Evolutionary conservation across 2,113 vertebrate genomes (phyloP).

Genomic region (Zosterops hypoxanthus): DNA sequence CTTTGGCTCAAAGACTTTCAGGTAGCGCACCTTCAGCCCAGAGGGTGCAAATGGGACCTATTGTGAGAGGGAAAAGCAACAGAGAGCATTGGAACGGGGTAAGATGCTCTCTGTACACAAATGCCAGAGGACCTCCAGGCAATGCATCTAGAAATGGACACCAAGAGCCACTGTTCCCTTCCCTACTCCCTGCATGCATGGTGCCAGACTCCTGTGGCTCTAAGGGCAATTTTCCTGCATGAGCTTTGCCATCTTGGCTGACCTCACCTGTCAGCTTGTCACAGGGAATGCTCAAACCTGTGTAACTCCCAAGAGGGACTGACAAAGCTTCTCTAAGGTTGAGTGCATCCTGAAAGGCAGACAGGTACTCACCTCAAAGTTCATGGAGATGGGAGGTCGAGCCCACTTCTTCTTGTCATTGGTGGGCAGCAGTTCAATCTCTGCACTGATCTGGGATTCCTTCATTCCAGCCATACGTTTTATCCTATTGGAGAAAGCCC

Average conservation of each 20-base stretch:
- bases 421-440: constrained; percentile 97
- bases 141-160: neutral
- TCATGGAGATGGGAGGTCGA: constrained; percentile 98
- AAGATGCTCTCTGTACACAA: neutral
- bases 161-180: neutral
- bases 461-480: constrained; percentile 99
- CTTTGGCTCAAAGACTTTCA: constrained; percentile 99
- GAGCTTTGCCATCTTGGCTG: neutral
- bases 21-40: constrained; percentile 97
- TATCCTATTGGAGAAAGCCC: constrained; percentile 78
- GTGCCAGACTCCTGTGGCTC: neutral
- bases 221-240: neutral
- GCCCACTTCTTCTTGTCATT: constrained; percentile 99
- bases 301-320: neutral
- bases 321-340: neutral
- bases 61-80: neutral
- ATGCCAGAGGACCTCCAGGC: neutral
- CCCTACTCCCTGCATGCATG: neutral
- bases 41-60: constrained; percentile 98
- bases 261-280: neutral
- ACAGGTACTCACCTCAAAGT: constrained; percentile 89
- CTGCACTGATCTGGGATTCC: constrained; percentile 98
- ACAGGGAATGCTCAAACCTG: neutral
- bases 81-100: neutral
- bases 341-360: neutral